Percentiles rank a stretch among this genome's conserved stretches.
Evolutionary conservation across 1,140 invertebrate species (phyloP).

Genomic region (Caenorhabditis brenneri): DNA sequence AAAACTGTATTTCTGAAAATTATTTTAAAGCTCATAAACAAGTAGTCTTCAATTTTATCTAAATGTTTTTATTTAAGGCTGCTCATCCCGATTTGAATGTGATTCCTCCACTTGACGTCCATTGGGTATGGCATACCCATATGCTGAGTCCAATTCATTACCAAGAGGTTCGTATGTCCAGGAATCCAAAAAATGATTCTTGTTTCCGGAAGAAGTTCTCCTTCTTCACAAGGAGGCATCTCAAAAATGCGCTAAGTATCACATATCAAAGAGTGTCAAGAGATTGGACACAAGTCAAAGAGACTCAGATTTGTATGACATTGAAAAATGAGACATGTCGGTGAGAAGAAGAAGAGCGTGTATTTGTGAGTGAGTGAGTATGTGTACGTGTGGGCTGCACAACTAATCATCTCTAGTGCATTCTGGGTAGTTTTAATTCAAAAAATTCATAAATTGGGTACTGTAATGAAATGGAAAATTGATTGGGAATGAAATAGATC

Average conservation of each 20-base stretch:
- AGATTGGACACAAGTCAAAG: background rate
- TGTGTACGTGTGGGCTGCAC: background rate
- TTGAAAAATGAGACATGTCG: conserved; percentile 39
- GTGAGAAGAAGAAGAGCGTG: conserved; percentile 21
- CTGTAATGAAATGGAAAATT: background rate
- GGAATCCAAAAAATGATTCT: background rate
- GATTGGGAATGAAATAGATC: too few relatives aligned
- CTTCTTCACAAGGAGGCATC: conserved; percentile 11
- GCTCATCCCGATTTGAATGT: conserved; percentile 65
- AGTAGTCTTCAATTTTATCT: background rate
- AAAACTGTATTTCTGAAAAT: too few relatives aligned
- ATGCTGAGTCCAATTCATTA: conserved; percentile 72
- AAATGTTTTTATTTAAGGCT: conserved; percentile 64
- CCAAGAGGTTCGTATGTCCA: conserved; percentile 56
- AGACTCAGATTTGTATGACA: conserved; percentile 42
- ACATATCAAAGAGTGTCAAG: conserved; percentile 27
- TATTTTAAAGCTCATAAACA: too few relatives aligned
- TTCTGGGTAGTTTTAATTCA: background rate
- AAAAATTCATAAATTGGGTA: background rate
- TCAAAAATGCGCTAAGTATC: conserved; percentile 33
- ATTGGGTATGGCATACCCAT: conserved; percentile 74
- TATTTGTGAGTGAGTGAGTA: background rate
- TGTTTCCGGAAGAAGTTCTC: background rate
- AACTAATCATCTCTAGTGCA: background rate
- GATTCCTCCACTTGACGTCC: conserved; percentile 73